These are phyloP conservation scores for Cyphomyrmex costatus DNA, from an alignment of 1,140 invertebrate genomes.

Conservation along the genomic window DNA sequence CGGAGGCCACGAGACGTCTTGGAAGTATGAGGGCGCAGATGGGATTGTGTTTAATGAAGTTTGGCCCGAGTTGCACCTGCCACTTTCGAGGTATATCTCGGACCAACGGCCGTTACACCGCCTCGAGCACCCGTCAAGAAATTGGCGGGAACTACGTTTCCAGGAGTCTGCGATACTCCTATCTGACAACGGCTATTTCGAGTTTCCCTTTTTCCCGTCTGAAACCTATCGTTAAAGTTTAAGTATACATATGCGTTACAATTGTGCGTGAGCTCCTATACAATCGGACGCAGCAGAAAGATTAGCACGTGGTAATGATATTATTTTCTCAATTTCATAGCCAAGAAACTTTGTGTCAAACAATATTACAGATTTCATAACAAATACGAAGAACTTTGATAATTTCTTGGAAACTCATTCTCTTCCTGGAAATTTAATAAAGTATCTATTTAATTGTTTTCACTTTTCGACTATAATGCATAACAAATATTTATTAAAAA, in stretches of 20 bases:
- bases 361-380: not conserved
- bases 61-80: conserved; percentile 84
- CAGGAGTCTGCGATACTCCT: conserved; percentile 37
- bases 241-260: conserved; percentile 13
- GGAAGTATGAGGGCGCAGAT: conserved; percentile 85
- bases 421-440: not conserved
- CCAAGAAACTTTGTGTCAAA: not conserved
- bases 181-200: conserved; percentile 21
- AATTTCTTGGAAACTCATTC: not conserved
- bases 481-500: conserved; percentile 7
- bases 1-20: conserved; percentile 74
- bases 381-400: not conserved
- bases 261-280: not conserved
- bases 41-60: conserved; percentile 86
- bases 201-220: conserved; percentile 9
- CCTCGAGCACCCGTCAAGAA: conserved; percentile 76
- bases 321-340: not conserved
- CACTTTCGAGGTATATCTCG: conserved; percentile 81
- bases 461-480: not conserved
- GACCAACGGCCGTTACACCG: conserved; percentile 81
- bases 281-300: not conserved
- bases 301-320: not conserved
- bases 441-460: not conserved
- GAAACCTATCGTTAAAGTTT: conserved; percentile 35
- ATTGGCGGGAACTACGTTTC: conserved; percentile 80